Conservation (phyloP, 92 coral and sea anemone genomes). For the Nematostella vectensis region DNA sequence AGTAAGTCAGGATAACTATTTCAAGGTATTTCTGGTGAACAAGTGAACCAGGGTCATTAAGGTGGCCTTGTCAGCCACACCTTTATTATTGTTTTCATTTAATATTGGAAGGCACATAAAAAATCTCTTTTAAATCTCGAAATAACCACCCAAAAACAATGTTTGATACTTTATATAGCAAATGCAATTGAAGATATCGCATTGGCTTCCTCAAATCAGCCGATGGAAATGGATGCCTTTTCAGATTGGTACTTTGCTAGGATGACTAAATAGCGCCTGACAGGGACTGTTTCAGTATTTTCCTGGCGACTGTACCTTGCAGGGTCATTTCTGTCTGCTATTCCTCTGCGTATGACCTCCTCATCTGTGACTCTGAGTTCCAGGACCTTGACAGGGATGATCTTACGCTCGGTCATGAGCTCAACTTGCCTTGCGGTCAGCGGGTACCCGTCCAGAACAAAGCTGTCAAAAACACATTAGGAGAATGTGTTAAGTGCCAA, state of each 20-base stretch:
- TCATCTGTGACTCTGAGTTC: constrained; percentile 83
- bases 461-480: no score
- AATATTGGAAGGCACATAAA: no score
- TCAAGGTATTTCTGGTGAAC: not conserved
- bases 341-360: constrained; percentile 78
- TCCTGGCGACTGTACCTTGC: constrained; percentile 80
- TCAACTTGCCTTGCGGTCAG: constrained; percentile 71
- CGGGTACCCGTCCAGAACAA: constrained; percentile 90
- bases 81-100: no score
- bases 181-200: not conserved
- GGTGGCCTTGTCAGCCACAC: no score
- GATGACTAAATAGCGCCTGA: not conserved
- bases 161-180: no score
- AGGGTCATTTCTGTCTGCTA: constrained; percentile 82
- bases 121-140: no score
- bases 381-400: constrained; percentile 93
- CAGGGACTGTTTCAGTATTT: no score
- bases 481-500: no score
- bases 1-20: not conserved
- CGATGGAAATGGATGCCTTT: not conserved
- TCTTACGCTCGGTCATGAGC: constrained; percentile 85
- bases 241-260: not conserved
- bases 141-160: no score
- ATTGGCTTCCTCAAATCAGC: not conserved
- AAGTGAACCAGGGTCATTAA: no score